Evolutionary conservation across 2,797 vertebrate genomes (phyloP).

Genomic region (Odontamblyopus rebecca): DNA sequence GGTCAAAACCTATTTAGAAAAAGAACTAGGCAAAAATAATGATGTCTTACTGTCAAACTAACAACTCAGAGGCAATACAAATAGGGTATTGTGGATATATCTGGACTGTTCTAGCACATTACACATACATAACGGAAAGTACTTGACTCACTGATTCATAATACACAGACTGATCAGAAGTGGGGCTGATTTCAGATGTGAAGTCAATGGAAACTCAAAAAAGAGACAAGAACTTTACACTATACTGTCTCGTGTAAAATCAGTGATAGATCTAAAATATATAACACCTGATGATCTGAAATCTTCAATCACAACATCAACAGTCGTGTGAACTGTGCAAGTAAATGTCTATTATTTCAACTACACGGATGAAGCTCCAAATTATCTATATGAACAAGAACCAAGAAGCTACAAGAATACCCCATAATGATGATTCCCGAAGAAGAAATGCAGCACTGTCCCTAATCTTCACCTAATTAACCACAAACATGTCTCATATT

Average conservation of each 20-base stretch:
- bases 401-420: not conserved
- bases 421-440: slow-evolving; percentile 43
- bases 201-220: too few relatives aligned
- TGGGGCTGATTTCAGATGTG: too few relatives aligned
- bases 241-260: too few relatives aligned
- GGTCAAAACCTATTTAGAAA: not conserved
- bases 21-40: not conserved
- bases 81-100: not conserved
- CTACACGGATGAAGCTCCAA: not conserved
- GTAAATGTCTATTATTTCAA: not conserved
- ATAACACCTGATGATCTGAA: too few relatives aligned
- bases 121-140: too few relatives aligned
- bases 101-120: too few relatives aligned
- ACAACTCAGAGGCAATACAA: not conserved
- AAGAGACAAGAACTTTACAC: too few relatives aligned
- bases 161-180: too few relatives aligned
- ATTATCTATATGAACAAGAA: not conserved
- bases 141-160: too few relatives aligned
- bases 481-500: slow-evolving; percentile 51
- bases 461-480: slow-evolving; percentile 49
- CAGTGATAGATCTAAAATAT: too few relatives aligned
- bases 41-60: not conserved
- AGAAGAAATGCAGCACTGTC: slow-evolving; percentile 26
- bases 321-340: not conserved
- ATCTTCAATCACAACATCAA: too few relatives aligned